Evolutionary conservation across 2,797 vertebrate genomes (phyloP).

Genomic region (Glossophaga mutica): DNA sequence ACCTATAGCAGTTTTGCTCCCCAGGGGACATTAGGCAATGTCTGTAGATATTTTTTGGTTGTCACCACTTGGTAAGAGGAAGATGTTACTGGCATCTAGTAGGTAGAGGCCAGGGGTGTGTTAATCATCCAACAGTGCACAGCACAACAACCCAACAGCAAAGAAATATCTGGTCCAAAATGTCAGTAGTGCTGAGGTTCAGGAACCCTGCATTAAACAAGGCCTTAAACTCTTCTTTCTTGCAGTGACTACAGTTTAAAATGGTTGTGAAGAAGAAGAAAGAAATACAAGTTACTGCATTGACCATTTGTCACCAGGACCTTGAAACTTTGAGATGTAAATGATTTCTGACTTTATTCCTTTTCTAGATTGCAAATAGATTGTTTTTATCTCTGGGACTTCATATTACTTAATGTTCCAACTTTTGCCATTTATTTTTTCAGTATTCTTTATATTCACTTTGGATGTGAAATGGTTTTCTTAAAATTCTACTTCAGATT

Average conservation of each 20-base stretch:
- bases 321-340: slow-evolving; percentile 87
- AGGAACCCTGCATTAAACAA: not conserved
- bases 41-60: not conserved
- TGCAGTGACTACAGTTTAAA: slow-evolving; percentile 54
- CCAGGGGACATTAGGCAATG: not conserved
- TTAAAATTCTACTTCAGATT: not conserved
- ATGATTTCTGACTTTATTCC: slow-evolving; percentile 53
- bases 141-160: not conserved
- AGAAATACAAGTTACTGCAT: slow-evolving; percentile 85
- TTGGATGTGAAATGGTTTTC: slow-evolving; percentile 28
- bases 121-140: not conserved
- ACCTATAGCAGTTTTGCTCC: not conserved
- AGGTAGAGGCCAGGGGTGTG: not conserved
- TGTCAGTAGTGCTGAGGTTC: not conserved
- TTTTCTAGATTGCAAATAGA: not conserved
- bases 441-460: not conserved
- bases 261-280: slow-evolving; percentile 96
- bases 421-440: slow-evolving; percentile 1
- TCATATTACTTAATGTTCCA: not conserved
- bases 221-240: slow-evolving; percentile 31
- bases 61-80: not conserved
- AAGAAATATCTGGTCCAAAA: not conserved
- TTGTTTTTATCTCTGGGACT: not conserved
- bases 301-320: slow-evolving; percentile 84
- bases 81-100: not conserved